Base-by-base conservation (phyloP, 2,113 vertebrate species). In the Grallaria varia region DNA sequence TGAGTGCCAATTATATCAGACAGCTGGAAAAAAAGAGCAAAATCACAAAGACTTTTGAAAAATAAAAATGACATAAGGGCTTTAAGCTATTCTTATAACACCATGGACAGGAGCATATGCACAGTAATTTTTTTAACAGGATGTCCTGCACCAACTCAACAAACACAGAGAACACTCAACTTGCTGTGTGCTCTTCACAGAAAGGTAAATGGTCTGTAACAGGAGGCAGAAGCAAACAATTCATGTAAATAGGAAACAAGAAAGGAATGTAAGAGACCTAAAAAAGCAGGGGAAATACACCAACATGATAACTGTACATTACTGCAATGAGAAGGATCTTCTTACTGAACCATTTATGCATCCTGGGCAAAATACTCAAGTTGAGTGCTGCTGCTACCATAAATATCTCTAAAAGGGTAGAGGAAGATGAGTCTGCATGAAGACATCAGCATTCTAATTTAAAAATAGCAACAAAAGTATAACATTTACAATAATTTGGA, bases 1-100 rank as follows among this genome's bases (percentile, higher is more conserved):
- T 9, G 33, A 86, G 52, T 80, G 77, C 62, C 95, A 96, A 81
- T 79, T 91, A 89, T 84, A 90, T 84, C n/a, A 89, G 85, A 92
- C 93, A 93, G 80, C 59, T 91, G 37, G 62, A 47, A 88, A 92
- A 95, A 94, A 68, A 81, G 68, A 56, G 58, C 10, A 86, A 86
- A 92, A 83, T 93, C 82, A 93, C 35, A 66, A 75, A 83, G 59
- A 74, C 33, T 69, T 83, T 78, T 35, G 33, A 79, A 95, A 94
- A 95, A 52, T 47, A 84, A 85, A 92, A 91, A 78, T 64, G 0
- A 75, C 23, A 3, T 75, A 84, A 82, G 25, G 24, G 15, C 33
- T 95, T 84, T 45, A 94, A 92, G 31, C 35, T 81, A 68, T 71
- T 82, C 39, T 75, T 90, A 2, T 11, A 80, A 78, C 21, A 84